Evolutionary conservation across 2,888 invertebrate species (phyloP).

Genomic region (Thalpophila matura): DNA sequence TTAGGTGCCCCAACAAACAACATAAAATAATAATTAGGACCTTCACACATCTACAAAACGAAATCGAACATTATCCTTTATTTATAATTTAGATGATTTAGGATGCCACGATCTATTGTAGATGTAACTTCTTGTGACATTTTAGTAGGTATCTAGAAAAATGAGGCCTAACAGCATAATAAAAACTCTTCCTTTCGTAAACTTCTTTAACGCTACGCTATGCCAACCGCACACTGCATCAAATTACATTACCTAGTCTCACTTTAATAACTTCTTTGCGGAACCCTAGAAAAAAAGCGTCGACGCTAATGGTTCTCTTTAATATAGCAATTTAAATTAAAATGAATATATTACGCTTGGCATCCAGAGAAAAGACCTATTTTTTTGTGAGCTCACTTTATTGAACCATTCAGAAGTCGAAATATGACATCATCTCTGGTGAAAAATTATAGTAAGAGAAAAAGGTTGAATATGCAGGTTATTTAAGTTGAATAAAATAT

Average conservation of each 20-base stretch:
- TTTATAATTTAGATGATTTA: too few relatives aligned
- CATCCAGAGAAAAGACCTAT: conserved; percentile 35
- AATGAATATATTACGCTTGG: conserved; percentile 58
- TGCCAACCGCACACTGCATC: neutral
- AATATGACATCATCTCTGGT: conserved; percentile 13
- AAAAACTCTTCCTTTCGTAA: too few relatives aligned
- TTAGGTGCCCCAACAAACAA: too few relatives aligned
- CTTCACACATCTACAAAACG: too few relatives aligned
- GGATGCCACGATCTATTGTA: too few relatives aligned
- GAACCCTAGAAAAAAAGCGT: conserved; percentile 47
- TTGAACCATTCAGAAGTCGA: conserved; percentile 29
- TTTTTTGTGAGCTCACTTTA: conserved; percentile 47
- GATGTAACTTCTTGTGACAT: too few relatives aligned
- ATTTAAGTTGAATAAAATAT: too few relatives aligned
- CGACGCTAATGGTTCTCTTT: conserved; percentile 46
- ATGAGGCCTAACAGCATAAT: too few relatives aligned
- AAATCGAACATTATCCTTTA: too few relatives aligned
- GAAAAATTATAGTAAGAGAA: conserved; percentile 9
- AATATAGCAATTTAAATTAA: conserved; percentile 62
- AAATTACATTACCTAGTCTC: neutral
- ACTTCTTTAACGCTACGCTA: neutral
- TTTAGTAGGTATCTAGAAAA: too few relatives aligned
- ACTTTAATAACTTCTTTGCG: conserved; percentile 9
- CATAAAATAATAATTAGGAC: too few relatives aligned
- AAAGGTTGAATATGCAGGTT: neutral